Conservation (phyloP, 2,888 invertebrate genomes). For the Cecidostiba fungosa region DNA sequence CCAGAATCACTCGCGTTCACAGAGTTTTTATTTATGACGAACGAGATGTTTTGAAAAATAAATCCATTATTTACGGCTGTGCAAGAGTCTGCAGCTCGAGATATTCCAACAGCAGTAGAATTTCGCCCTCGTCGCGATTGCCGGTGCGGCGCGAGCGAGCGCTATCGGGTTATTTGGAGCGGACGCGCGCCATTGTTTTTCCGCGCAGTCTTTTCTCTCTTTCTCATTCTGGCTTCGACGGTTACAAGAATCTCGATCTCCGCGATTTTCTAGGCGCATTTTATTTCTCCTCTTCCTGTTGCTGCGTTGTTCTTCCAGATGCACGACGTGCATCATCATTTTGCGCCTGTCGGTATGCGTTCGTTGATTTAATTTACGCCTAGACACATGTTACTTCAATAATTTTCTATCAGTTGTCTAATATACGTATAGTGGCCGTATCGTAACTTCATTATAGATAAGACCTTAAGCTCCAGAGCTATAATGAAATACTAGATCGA, state of each 20-base stretch:
- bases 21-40: too few relatives aligned
- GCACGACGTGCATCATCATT: not conserved
- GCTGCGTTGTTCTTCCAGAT: not conserved
- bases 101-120: not conserved
- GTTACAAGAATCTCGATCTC: conserved; percentile 28
- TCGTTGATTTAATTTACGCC: too few relatives aligned
- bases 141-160: not conserved
- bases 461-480: not conserved
- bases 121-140: not conserved
- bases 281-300: not conserved
- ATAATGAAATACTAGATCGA: conserved; percentile 25
- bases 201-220: conserved; percentile 2
- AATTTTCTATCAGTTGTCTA: not conserved
- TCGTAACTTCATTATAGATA: not conserved
- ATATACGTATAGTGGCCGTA: not conserved
- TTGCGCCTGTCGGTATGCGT: too few relatives aligned
- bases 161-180: conserved; percentile 53
- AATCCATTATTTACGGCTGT: conserved; percentile 46
- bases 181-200: conserved; percentile 44
- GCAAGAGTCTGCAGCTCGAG: not conserved
- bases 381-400: not conserved
- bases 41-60: conserved; percentile 32
- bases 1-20: not conserved
- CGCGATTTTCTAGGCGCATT: conserved; percentile 19
- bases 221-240: conserved; percentile 23